Evolutionary conservation across 2,113 vertebrate species (phyloP), one percentile per base, ranked within the genome.

Genomic region (Ammospiza caudacuta): DNA sequence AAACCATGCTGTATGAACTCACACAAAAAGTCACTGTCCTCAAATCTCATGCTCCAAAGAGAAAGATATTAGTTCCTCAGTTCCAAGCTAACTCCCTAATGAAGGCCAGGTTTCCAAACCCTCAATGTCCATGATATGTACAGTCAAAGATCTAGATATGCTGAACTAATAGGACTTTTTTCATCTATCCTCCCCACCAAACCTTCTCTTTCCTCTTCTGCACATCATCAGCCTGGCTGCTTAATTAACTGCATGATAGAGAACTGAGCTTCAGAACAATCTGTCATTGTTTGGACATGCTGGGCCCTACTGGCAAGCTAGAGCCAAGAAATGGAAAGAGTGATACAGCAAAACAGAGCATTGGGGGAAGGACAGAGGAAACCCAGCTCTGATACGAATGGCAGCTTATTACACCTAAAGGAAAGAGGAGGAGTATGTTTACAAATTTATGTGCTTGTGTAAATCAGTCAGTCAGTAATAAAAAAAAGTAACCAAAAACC

Each of bases 401-500:
- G 61, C 68, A 89, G 57, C 72, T 88, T 83, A 91, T 79, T 90
- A 77, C 43, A 67, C 35, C 55, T 54, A 86, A 90, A 92, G 31
- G 89, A 86, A 90, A 92, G 31, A 91, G 58, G 39, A 85, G 16
- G 39, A 85, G 16, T 61, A 14, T 43, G 23, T 59, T 88, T 74
- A 86, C 83, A 90, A 92, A 88, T 81, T 11, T 78, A 67, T 4
- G 1, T 59, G 55, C 63, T 69, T 83, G 92, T 15, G 54, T 81
- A 95, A 79, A 86, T 93, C 63, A 80, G 55, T 35, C 54, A 87
- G 62, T 3, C 66, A 66, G 69, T 68, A 80, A 77, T 72, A 52
- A 74, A 41, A 47, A 76, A 69, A 67, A 21, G 21, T 37, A 76
- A 27, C 47, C 14, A 4, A 75, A 94, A 82, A 68, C 28, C 22